Evolutionary conservation across 2,797 vertebrate species (phyloP).

Genomic region (Eleutherodactylus coqui): DNA sequence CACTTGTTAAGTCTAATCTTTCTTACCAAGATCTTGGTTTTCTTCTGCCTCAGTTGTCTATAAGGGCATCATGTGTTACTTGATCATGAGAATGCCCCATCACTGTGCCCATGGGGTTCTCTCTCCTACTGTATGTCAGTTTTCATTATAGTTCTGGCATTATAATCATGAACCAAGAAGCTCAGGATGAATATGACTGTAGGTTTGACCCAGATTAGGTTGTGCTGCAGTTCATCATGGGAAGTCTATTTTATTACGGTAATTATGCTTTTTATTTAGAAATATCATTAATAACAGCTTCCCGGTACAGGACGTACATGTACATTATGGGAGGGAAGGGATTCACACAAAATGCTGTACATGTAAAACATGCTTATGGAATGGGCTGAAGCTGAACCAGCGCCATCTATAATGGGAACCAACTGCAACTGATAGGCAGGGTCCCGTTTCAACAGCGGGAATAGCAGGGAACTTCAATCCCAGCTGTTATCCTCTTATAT

Average conservation of each 20-base stretch:
- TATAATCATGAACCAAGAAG: neutral
- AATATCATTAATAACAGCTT: neutral
- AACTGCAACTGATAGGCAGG: too few relatives aligned
- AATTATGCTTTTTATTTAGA: neutral
- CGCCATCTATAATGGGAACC: too few relatives aligned
- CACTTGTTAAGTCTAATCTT: neutral
- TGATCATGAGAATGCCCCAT: neutral
- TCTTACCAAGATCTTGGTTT: neutral
- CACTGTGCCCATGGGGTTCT: neutral
- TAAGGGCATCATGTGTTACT: neutral
- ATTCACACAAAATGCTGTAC: too few relatives aligned
- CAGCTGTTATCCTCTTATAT: too few relatives aligned
- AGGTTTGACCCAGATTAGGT: neutral
- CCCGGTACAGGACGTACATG: too few relatives aligned
- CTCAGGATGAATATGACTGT: neutral
- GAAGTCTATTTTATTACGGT: neutral
- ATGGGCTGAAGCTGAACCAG: too few relatives aligned
- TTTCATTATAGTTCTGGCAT: neutral
- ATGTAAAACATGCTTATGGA: too few relatives aligned
- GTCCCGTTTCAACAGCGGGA: too few relatives aligned
- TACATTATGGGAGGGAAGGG: too few relatives aligned
- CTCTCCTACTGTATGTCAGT: neutral
- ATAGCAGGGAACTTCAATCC: too few relatives aligned
- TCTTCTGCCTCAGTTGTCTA: neutral
- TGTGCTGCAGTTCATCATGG: too few relatives aligned